Base-by-base conservation (phyloP, 2,113 vertebrate species). In the Chrysemys picta region DNA sequence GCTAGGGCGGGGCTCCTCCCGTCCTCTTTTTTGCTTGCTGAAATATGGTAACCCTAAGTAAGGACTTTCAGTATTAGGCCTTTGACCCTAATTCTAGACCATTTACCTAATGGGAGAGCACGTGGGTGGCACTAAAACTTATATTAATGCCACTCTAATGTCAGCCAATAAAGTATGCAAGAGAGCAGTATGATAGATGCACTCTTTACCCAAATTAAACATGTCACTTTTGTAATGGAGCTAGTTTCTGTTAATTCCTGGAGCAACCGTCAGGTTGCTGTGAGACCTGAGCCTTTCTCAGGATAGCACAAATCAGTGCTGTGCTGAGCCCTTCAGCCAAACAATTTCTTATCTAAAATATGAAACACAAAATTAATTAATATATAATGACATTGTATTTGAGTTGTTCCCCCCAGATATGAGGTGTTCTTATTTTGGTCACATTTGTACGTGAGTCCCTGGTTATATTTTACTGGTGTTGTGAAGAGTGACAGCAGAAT, bases 201-300 rank as follows among this genome's bases (percentile, higher is more conserved):
- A 16, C 29, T 89, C 17, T 80, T 17, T 88, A 62, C 69, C 0
- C 0, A 25, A 72, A 72, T 72, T 56, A 42, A 25, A 35, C n/a
- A 27, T n/a, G 17, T 35, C 79, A 45, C 82, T 82, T 53, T 90
- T 59, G 86, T 6, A 0, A 1, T 80, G 86, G 54, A 84, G 82
- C 94, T 94, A 88, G 42, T 97, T 97, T 93, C 88, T 84, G 87
- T 97, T 96, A 95, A 86, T 88, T 91, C 85, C 82, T 94, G 83
- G 79, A 89, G 57, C 84, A 95, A 56, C 89, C 75, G 75, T 89
- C 83, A 89, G 92, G 93, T 91, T 89, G 81, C 21, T 80, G 38
- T 94, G 94, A 95, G 92, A 72, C 78, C 72, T 88, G 53, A 96
- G 65, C 45, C 85, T 90, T 96, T 96, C 92, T 90, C 87, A 78